Evolutionary conservation across 2,888 invertebrate species (phyloP), one percentile per base, ranked within the genome.

Genomic region (Hemistola chrysoprasaria): DNA sequence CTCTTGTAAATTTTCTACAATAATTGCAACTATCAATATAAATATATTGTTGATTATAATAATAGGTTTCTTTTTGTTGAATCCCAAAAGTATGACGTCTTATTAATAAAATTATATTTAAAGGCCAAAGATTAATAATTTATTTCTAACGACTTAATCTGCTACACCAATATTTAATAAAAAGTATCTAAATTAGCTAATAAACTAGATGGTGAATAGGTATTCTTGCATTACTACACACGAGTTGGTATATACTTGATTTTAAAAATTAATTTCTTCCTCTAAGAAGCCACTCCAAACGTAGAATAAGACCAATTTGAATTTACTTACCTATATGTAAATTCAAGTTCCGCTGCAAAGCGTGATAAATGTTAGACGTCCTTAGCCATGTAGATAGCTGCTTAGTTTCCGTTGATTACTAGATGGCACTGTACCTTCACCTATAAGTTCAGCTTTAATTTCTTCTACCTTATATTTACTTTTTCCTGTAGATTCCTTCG

Each of bases 361-460:
- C 63, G 67, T 64, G 59, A 47, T 81, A 63, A 65, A 61, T 83
- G 79, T 84, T 86, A 82, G 79, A 71, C 65, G 81, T 85, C 86
- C 87, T 83, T 59, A 75, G 81, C 76, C 62, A 65, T 50, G 73
- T 85, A 82, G 81, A 47, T 85, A 81, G 85, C 49, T 22, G 87
- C 87, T 88, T 88, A 58, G 64, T 78, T 83, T 85, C 47, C 41
- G 74, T 84, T 79, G 45, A 56, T 81, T 87, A 74, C 69, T 87
- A 88, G 88, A 79, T 82, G 79, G 88, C 88, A 88, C 88, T 84
- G 76, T 76, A 78, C 72, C 71, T 43, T 43, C 87, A 88, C 87
- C 68, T 74, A 82, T 87, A 59, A 67, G 77, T 86, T 82, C 53
- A 53, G 75, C 77, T 73, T 77, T 62, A 39, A 48, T 77, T 80